Evolutionary conservation across 92 coral and sea anemone genomes (phyloP).

Genomic region (Zoanthus sociatus): DNA sequence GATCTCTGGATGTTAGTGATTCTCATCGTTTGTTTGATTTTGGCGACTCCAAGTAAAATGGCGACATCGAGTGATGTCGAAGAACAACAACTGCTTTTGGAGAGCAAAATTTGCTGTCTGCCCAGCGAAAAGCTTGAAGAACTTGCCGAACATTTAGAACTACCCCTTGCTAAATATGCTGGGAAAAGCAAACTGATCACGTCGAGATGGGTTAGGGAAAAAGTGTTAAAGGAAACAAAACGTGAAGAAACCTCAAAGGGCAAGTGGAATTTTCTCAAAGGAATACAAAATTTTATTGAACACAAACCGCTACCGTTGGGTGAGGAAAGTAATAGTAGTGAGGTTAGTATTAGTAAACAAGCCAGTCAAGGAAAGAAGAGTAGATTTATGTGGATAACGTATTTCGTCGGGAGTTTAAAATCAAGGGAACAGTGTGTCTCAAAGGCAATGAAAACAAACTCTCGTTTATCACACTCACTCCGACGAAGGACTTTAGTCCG

Average conservation of each 20-base stretch:
- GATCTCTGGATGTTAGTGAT: no score
- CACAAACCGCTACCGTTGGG: slow-evolving; percentile 26
- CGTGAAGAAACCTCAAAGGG: slow-evolving; percentile 12
- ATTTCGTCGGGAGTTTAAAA: slow-evolving; percentile 59
- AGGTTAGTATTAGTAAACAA: not conserved
- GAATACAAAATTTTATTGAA: not conserved
- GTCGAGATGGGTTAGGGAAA: not conserved
- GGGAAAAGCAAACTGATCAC: not conserved
- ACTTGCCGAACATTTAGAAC: not conserved
- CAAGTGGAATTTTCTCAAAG: no score
- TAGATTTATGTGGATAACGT: slow-evolving; percentile 40
- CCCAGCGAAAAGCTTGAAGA: not conserved
- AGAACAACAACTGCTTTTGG: not conserved
- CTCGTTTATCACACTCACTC: slow-evolving; percentile 52
- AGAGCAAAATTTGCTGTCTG: not conserved
- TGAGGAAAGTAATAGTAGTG: not conserved
- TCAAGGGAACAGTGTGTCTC: slow-evolving; percentile 45
- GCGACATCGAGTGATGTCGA: not conserved
- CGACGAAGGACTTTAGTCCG: no score
- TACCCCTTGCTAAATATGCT: not conserved
- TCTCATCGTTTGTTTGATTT: no score
- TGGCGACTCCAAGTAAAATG: no score
- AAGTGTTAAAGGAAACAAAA: not conserved
- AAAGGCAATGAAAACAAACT: slow-evolving; percentile 55
- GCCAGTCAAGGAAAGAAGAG: slow-evolving; percentile 16